Evolutionary conservation across 1,140 invertebrate species (phyloP).

Genomic region (Drosophila novamexicana): DNA sequence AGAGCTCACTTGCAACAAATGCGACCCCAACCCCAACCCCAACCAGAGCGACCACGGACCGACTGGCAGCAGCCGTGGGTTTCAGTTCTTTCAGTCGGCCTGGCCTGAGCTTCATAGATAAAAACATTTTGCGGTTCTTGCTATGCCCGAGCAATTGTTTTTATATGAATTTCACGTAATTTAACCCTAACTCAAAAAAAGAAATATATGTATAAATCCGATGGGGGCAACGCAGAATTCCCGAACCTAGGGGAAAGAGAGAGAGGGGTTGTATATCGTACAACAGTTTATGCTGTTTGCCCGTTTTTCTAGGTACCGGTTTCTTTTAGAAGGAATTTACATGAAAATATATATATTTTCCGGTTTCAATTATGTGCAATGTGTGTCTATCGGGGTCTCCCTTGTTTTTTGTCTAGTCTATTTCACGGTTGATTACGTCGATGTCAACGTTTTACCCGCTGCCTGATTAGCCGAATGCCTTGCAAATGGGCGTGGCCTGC

Average conservation of each 20-base stretch:
- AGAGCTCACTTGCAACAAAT: slow-evolving; percentile 16
- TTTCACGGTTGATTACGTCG: slow-evolving; percentile 78
- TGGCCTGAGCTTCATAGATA: slow-evolving; percentile 65
- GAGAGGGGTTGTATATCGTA: slow-evolving; percentile 33
- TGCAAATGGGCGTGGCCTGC: slow-evolving; percentile 29
- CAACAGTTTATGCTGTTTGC: slow-evolving; percentile 59
- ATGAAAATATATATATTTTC: slow-evolving; percentile 84
- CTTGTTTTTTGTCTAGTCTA: slow-evolving; percentile 57
- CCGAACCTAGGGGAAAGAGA: slow-evolving; percentile 37
- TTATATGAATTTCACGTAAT: slow-evolving; percentile 77
- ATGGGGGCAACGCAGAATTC: slow-evolving; percentile 26
- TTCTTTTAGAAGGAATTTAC: slow-evolving; percentile 73
- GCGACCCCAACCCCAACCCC: slow-evolving; percentile 42
- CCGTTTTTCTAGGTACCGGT: slow-evolving; percentile 41
- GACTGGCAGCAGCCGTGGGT: slow-evolving; percentile 21
- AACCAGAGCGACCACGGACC: slow-evolving; percentile 26
- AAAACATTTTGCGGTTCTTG: slow-evolving; percentile 66
- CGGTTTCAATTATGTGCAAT: slow-evolving; percentile 81
- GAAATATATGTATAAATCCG: slow-evolving; percentile 20
- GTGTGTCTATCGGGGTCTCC: slow-evolving; percentile 32
- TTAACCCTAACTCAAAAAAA: slow-evolving; percentile 61
- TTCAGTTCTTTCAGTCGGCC: slow-evolving; percentile 20
- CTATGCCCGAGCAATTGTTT: slow-evolving; percentile 64
- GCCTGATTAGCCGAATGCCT: slow-evolving; percentile 60
- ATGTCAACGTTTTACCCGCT: slow-evolving; percentile 54